Evolutionary conservation across 2,888 invertebrate genomes (phyloP), one percentile per base, ranked within the genome.

Genomic region (Mycalesis mineus): DNA sequence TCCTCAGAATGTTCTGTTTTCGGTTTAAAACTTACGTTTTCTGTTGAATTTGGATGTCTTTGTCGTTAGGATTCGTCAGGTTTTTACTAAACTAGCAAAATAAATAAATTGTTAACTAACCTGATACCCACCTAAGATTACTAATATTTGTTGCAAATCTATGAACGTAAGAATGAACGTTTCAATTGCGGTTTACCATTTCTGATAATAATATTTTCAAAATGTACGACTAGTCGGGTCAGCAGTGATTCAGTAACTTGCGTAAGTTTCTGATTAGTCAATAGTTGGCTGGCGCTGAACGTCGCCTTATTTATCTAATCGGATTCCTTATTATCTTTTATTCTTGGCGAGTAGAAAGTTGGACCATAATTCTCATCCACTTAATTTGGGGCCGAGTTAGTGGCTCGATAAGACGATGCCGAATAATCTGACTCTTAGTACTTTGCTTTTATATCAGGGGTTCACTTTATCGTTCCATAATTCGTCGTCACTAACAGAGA

Each of bases 251-350:
- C 44, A 33, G 54, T 29, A 39, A 7, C 37, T 64, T 60, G 50
- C 57, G 53, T 47, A 58, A 65, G 36, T 58, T 50, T 60, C 37
- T 55, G 56, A 52, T 60, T 55, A 40, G 51, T 55, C 55, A 53
- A 57, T 52, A 57, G 58, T 49, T 50, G 14, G 40, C 6, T 49
- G 51, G 51, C 57, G 33, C 31, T 36, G 44, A 74, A 78, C 77
- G 80, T 78, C 76, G 74, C 80, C 73, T 60, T 77, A 76, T 77
- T 84, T 83, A 82, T 83, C 84, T 86, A 80, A 84, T 82, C 84
- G 71, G 70, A 69, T 81, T 81, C 77, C 80, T 81, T 82, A 84
- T 87, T 84, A 87, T 84, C 82, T 83, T 82, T 82, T 82, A 82
- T 85, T 79, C 74, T 76, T 73, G 68, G 74, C 68, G 63, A 73